A percentile compares a stretch with the other conserved stretches of the same genome.
phyloP scores from a whole-genome alignment of 2,797 vertebrate species.

The Neomorphus geoffroyi region DNA sequence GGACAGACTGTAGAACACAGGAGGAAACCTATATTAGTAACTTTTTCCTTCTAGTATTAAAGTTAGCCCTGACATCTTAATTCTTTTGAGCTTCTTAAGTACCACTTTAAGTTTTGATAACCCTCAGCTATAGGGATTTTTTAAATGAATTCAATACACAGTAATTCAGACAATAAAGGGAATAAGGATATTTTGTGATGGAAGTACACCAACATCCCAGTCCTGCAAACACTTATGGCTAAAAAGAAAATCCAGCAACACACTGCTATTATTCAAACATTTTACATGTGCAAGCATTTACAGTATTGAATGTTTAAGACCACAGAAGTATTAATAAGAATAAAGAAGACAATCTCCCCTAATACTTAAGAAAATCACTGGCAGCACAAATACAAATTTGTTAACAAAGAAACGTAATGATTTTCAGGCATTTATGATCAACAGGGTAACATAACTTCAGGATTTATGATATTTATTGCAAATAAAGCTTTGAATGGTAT shows the following conservation, averaged over 20 bases:
- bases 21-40: conserved; percentile 73
- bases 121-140: conserved; percentile 35
- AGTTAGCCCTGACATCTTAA: conserved; percentile 62
- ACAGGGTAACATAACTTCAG: neutral
- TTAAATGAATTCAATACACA: conserved; percentile 25
- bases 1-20: conserved; percentile 71
- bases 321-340: neutral
- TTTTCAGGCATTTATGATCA: conserved; percentile 33
- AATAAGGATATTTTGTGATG: conserved; percentile 35
- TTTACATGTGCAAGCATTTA: conserved; percentile 13
- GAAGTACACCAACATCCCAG: conserved; percentile 52
- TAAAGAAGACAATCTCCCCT: neutral
- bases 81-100: conserved; percentile 43
- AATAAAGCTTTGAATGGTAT: neutral
- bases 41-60: conserved; percentile 63
- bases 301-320: neutral
- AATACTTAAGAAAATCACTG: neutral
- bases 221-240: conserved; percentile 41
- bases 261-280: neutral
- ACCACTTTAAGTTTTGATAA: conserved; percentile 36
- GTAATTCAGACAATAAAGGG: conserved; percentile 38
- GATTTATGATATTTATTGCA: neutral
- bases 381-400: conserved; percentile 27
- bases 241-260: conserved; percentile 37
- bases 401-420: conserved; percentile 11